Percentiles rank a stretch among this genome's conserved stretches.
Conservation (phyloP, 1,140 invertebrate species). For the Hermetia illucens region DNA sequence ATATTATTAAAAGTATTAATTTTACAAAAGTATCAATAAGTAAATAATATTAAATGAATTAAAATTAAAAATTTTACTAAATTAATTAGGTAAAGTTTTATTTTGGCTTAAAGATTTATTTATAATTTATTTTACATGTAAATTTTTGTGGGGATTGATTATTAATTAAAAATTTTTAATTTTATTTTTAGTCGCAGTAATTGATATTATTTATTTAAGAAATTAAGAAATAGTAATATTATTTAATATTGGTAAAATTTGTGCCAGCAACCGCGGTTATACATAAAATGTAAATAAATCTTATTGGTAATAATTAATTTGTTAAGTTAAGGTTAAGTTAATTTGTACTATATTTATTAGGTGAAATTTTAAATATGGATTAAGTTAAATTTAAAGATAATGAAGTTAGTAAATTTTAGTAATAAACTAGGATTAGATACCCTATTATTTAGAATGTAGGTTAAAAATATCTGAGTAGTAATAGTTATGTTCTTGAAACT, state of each 20-base stretch:
- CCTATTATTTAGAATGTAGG: no score
- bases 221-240: slow-evolving; percentile 29
- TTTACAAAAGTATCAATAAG: slow-evolving; percentile 11
- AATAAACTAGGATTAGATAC: slow-evolving; percentile 42
- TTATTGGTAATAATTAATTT: no score
- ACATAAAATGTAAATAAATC: slow-evolving; percentile 16
- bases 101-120: slow-evolving; percentile 15
- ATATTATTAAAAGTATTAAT: neutral
- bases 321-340: no score
- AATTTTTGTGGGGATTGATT: slow-evolving; percentile 13
- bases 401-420: slow-evolving; percentile 11
- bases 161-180: slow-evolving; percentile 7
- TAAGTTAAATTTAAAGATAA: slow-evolving; percentile 12
- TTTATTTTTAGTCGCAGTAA: slow-evolving; percentile 12
- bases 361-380: slow-evolving; percentile 19
- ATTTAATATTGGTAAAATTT: slow-evolving; percentile 19
- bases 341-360: slow-evolving; percentile 14
- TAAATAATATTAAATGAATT: slow-evolving; percentile 7
- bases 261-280: slow-evolving; percentile 21
- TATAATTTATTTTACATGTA: slow-evolving; percentile 17
- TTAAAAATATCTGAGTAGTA: no score
- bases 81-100: slow-evolving; percentile 14
- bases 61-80: slow-evolving; percentile 5
- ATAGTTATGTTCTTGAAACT: no score
- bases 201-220: slow-evolving; percentile 27